Percentiles rank a stretch among this genome's conserved stretches.
phyloP scores from a whole-genome alignment of 2,888 invertebrate genomes.

The Drosophila sordidapex region DNA sequence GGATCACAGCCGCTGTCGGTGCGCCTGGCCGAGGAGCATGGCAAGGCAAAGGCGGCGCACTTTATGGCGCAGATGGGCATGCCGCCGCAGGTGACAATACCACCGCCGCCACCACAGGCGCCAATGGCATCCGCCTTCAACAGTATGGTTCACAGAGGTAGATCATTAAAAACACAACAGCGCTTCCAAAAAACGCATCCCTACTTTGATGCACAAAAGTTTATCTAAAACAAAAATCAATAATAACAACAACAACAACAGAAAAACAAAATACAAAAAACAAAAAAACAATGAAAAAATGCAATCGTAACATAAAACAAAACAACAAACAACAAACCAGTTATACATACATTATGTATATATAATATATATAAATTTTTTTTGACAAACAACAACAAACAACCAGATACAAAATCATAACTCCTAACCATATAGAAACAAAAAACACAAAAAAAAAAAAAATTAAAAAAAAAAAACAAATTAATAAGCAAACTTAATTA shows the following conservation, averaged over 20 bases:
- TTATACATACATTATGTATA: slow-evolving; percentile 49
- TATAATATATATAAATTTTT: slow-evolving; percentile 27
- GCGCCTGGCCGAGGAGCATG: slow-evolving; percentile 86
- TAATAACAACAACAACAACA: slow-evolving; percentile 20
- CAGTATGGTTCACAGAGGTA: slow-evolving; percentile 85
- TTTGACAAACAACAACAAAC: slow-evolving; percentile 43
- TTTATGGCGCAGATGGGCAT: slow-evolving; percentile 83
- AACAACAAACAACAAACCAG: slow-evolving; percentile 50
- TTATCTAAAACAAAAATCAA: slow-evolving; percentile 73
- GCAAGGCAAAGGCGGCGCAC: slow-evolving; percentile 84
- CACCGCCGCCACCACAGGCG: slow-evolving; percentile 67
- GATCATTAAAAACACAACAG: slow-evolving; percentile 84
- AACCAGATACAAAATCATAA: slow-evolving; percentile 43
- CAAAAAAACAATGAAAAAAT: slow-evolving; percentile 38
- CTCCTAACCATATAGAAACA: slow-evolving; percentile 40
- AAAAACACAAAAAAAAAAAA: slow-evolving; percentile 24
- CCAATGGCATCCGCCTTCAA: slow-evolving; percentile 79
- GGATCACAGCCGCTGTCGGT: slow-evolving; percentile 93
- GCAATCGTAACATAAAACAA: slow-evolving; percentile 31
- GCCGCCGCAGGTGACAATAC: slow-evolving; percentile 72
- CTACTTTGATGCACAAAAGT: slow-evolving; percentile 84
- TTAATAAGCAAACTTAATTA: slow-evolving; percentile 29
- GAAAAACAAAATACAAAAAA: slow-evolving; percentile 11
- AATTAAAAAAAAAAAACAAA: slow-evolving; percentile 4
- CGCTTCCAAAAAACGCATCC: slow-evolving; percentile 85